Base-by-base conservation (phyloP, 2,797 vertebrate genomes). In the Gallinago solitaria region DNA sequence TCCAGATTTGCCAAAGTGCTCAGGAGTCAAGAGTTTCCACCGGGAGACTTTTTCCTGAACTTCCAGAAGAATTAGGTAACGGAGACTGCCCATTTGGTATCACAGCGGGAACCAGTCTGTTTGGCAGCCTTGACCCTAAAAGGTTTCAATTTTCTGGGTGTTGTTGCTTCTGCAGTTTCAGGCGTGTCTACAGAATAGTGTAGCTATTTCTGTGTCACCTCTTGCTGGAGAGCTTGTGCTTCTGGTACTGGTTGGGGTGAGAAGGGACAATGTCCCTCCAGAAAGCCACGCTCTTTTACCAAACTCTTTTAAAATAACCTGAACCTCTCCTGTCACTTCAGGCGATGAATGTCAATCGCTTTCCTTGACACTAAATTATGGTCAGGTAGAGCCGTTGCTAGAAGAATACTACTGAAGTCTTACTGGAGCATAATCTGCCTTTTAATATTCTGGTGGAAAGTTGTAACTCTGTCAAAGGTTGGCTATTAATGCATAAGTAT, bases 1-100 rank as follows among this genome's bases (percentile, higher is more conserved):
- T 94, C 96, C 96, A 97, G 96, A 95, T 95, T 96, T 95, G 60
- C 74, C 41, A 14, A 83, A 95, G 94, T 89, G 96, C 88, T 95
- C 39, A 7, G 74, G 89, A 95, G 39, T 80, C 85, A 71, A 53
- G 60, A 70, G 39, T 70, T 87, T 95, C 92, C 86, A 89, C 54
- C 1, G 33, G 89, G 93, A 95, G 64, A 41, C 37, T 63, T 91
- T 79, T 76, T 50, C 74, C 68, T 82, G 77, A 90, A 80, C 93
- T 96, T 95, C 41, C 88, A 94, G 84, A 95, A 94, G 93, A 95
- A 94, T 95, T 93, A 91, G 91, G 94, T 91, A 94, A 87, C 65
- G 2, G 76, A 89, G 84, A 90, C 82, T 20, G 60, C 77, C 75
- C 16, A 0, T 77, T 93, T 0, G 2, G 68, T 92, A 90, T 90